phyloP scores from a whole-genome alignment of 2,888 invertebrate species.

The Alloplasta piceator region DNA sequence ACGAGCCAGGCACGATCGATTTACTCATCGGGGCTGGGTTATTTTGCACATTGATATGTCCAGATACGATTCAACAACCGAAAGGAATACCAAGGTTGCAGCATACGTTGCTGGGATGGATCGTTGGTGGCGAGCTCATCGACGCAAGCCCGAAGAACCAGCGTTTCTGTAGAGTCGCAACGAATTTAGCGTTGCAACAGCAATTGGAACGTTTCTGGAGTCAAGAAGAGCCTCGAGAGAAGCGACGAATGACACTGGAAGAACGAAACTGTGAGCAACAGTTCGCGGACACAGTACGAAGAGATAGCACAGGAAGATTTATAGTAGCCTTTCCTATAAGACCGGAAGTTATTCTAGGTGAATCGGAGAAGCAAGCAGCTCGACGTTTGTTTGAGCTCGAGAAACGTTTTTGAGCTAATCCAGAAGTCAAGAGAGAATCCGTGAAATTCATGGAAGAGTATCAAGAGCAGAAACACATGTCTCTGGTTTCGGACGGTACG shows the following conservation, averaged over 20 bases:
- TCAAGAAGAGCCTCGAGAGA: conserved; percentile 60
- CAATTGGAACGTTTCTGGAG: conserved; percentile 68
- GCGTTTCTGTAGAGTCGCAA: conserved; percentile 37
- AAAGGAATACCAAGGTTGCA: conserved; percentile 46
- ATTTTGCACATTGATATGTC: conserved; percentile 55
- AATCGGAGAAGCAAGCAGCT: conserved; percentile 19
- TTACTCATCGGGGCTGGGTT: conserved; percentile 55
- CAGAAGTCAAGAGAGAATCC: conserved; percentile 41
- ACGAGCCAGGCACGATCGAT: conserved; percentile 58
- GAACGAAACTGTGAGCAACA: conserved; percentile 67
- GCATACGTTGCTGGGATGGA: conserved; percentile 58
- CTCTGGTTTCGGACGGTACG: background rate
- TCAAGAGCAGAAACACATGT: conserved; percentile 49
- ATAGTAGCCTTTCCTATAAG: conserved; percentile 41
- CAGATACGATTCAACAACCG: conserved; percentile 30
- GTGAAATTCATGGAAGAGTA: conserved; percentile 48
- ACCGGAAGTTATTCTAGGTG: conserved; percentile 12
- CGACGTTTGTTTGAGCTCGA: conserved; percentile 28
- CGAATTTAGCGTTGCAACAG: conserved; percentile 29
- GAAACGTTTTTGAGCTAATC: conserved; percentile 29
- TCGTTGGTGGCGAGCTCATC: conserved; percentile 50
- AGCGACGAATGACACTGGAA: conserved; percentile 51
- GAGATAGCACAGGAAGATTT: conserved; percentile 65
- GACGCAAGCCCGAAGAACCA: background rate
- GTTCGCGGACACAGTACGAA: conserved; percentile 50